Conservation (phyloP, 92 coral and sea anemone genomes). For the Phenganax marumi region DNA sequence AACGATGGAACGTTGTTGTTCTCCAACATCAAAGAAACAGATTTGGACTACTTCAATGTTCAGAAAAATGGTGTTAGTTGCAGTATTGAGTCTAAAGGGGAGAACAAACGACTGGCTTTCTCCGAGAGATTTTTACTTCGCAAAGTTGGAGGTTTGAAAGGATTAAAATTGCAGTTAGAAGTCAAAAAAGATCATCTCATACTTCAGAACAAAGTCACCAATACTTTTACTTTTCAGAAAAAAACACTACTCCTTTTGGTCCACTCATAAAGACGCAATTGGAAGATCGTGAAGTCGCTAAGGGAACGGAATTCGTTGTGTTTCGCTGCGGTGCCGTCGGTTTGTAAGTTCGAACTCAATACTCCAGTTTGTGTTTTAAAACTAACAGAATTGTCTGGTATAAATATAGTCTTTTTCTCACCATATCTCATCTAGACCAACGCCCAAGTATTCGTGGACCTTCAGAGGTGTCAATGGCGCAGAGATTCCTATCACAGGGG, state of each 20-base stretch:
- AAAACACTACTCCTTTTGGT: constrained; percentile 30
- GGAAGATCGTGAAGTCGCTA: constrained; percentile 30
- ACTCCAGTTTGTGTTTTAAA: background rate
- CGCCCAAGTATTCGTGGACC: constrained; percentile 40
- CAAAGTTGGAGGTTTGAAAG: constrained; percentile 16
- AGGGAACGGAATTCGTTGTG: constrained; percentile 22
- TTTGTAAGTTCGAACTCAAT: background rate
- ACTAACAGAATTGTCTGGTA: background rate
- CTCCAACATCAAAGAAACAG: constrained; percentile 24
- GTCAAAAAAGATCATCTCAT: background rate
- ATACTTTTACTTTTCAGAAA: background rate
- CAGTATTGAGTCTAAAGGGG: constrained; percentile 38
- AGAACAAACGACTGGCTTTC: constrained; percentile 4
- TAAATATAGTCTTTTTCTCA: background rate
- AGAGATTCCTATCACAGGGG: constrained; percentile 3
- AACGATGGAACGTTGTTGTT: constrained; percentile 33
- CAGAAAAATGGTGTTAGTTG: constrained; percentile 32
- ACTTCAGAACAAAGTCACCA: too few relatives aligned
- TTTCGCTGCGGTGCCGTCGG: constrained; percentile 44
- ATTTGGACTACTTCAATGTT: constrained; percentile 25
- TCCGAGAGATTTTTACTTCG: constrained; percentile 30
- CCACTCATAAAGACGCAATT: constrained; percentile 20
- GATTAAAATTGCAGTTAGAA: background rate
- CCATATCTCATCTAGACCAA: constrained; percentile 14
- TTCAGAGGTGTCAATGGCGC: constrained; percentile 18